Base-by-base conservation (phyloP, 2,113 vertebrate species). In the Nansenia antarctica region DNA sequence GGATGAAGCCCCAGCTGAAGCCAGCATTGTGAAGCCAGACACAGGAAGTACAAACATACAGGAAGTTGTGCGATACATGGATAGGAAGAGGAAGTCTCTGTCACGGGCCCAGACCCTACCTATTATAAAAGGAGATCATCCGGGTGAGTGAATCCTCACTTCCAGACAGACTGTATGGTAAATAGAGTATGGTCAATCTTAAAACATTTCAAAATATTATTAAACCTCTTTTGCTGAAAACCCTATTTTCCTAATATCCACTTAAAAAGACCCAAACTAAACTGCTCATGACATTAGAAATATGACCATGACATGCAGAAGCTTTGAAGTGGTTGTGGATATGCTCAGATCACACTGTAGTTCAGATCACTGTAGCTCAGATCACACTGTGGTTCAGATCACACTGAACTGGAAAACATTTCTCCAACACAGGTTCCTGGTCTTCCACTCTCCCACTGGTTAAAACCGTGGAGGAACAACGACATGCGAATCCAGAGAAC, bases 391-490 rank as follows among this genome's bases (percentile, higher is more conserved):
- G n/a, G n/a, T n/a, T n/a, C n/a, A n/a, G n/a, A n/a, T n/a, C n/a
- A 47, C n/a, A n/a, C n/a, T 47, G 15, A 47, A 47, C 8, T 47
- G 1, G 42, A 18, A 18, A 2, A 31, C 8, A n/a, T 59, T 59
- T 59, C 57, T 1, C 7, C 32, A 3, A 8, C 14, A 59, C 27
- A 59, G 30, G 30, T 34, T 24, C 57, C 18, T 59, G 57, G 30
- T 20, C 9, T 14, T 60, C 18, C 22, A 31, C 31, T 60, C 30
- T 35, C 24, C 58, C 20, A 31, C 4, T 60, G 31, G 58, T 30
- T 54, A 64, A 75, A 29, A 54, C 79, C n/a, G 2, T 34, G 5
- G 69, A 78, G 18, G 49, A 85, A 62, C 52, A 67, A 5, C n/a
- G n/a, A n/a, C 52, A 0, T 1, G 53, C 85, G 3, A 1, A 31